These are phyloP conservation scores for Myotis pilosus DNA, from an alignment of 2,797 vertebrate species.

Conservation along the genomic window DNA sequence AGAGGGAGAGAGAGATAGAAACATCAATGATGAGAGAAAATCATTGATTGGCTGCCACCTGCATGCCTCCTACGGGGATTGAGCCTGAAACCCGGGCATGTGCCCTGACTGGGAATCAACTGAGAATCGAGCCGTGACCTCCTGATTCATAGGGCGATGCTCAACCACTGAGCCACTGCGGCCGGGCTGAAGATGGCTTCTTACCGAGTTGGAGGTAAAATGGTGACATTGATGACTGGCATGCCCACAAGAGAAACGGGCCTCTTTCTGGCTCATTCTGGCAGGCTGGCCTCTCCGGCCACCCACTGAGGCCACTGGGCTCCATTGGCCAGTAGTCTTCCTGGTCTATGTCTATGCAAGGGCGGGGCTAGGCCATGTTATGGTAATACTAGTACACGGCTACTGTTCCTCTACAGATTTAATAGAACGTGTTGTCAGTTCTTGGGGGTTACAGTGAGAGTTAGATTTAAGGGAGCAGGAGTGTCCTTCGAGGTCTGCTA, in stretches of 20 bases:
- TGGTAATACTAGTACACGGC: background rate
- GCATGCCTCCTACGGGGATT: too few species aligned
- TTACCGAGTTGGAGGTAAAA: background rate
- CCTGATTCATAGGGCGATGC: too few species aligned
- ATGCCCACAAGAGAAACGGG: accelerated
- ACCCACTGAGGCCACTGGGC: background rate
- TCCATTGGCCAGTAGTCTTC: accelerated
- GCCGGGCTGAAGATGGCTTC: background rate
- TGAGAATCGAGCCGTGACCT: too few species aligned
- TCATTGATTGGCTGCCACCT: too few species aligned
- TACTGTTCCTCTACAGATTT: background rate
- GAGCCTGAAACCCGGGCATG: too few species aligned
- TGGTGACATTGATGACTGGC: background rate
- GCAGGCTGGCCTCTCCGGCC: background rate
- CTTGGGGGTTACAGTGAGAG: background rate
- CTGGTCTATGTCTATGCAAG: background rate
- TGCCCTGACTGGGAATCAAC: too few species aligned
- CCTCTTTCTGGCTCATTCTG: background rate
- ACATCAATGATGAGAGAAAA: too few species aligned
- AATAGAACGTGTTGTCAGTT: background rate
- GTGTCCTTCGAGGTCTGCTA: background rate
- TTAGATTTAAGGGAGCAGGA: background rate
- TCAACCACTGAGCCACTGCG: too few species aligned
- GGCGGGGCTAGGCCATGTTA: accelerated
- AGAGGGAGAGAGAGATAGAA: too few species aligned